phyloP scores from a whole-genome alignment of 1,140 invertebrate species.

The Caerostris darwini region DNA sequence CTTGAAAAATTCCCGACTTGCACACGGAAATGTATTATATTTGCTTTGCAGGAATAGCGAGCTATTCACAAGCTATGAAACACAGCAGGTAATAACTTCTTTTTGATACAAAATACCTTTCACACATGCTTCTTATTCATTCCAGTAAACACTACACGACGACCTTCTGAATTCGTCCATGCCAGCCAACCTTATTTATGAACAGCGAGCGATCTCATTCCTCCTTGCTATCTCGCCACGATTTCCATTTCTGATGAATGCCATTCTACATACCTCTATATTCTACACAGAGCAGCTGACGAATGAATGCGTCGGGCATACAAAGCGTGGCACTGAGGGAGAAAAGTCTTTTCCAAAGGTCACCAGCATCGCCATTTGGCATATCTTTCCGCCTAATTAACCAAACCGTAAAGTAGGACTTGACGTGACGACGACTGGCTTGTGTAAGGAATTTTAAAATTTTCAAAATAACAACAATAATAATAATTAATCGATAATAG shows the following conservation, averaged over 20 bases:
- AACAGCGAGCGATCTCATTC: neutral
- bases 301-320: neutral
- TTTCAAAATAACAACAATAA: too few relatives aligned
- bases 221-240: too few relatives aligned
- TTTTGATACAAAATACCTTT: neutral
- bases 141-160: too few relatives aligned
- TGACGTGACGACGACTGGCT: too few relatives aligned
- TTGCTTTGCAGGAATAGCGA: too few relatives aligned
- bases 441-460: too few relatives aligned
- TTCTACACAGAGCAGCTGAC: neutral
- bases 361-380: neutral
- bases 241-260: conserved; percentile 1
- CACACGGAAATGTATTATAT: too few relatives aligned
- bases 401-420: neutral
- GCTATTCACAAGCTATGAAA: too few relatives aligned
- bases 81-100: too few relatives aligned
- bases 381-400: conserved; percentile 1
- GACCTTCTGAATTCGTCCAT: neutral
- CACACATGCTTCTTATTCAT: neutral
- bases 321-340: conserved; percentile 11
- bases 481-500: too few relatives aligned
- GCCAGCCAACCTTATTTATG: neutral
- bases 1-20: too few relatives aligned
- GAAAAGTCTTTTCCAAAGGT: neutral
- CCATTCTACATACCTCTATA: neutral